Conservation (phyloP, 2,113 vertebrate genomes). For the Anas platyrhynchos region DNA sequence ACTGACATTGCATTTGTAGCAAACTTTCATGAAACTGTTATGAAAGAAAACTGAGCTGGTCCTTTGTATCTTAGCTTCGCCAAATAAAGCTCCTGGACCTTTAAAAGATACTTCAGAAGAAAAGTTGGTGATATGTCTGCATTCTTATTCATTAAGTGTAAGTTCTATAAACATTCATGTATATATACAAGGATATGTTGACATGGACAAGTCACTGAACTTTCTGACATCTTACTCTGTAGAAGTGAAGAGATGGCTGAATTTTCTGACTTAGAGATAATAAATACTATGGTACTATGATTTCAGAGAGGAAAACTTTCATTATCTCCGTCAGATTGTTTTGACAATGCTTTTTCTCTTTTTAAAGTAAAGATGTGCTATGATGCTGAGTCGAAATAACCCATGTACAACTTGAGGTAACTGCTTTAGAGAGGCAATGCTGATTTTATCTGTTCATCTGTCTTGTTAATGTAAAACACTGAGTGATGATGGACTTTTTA, state of each 20-base stretch:
- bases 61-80: neutral
- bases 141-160: neutral
- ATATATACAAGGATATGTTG: neutral
- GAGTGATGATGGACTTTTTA: neutral
- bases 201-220: neutral
- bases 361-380: neutral
- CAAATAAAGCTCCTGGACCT: neutral
- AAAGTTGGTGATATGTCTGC: neutral
- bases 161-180: neutral
- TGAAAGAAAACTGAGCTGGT: neutral
- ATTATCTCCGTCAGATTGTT: neutral
- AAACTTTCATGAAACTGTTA: neutral
- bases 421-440: neutral
- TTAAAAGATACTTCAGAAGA: neutral
- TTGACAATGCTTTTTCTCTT: neutral
- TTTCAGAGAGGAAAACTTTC: neutral
- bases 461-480: neutral
- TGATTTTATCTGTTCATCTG: neutral
- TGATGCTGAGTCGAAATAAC: neutral
- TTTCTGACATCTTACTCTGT: neutral
- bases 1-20: neutral
- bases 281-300: neutral
- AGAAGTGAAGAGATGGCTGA: neutral
- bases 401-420: neutral
- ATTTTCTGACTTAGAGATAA: neutral